Evolutionary conservation across 2,888 invertebrate genomes (phyloP), one percentile per base, ranked within the genome.

Genomic region (Cylindroiulus punctatus): DNA sequence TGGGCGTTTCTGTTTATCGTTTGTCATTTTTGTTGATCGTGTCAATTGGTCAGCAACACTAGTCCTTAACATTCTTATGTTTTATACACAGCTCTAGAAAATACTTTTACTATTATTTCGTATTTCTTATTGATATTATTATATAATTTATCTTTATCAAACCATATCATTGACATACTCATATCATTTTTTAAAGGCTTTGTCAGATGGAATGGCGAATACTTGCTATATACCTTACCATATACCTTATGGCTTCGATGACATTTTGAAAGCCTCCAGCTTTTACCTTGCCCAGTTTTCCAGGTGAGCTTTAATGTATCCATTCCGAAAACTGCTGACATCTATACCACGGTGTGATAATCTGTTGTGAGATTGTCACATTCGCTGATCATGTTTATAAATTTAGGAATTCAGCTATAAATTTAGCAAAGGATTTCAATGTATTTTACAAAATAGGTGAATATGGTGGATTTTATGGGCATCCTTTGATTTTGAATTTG

Each of bases 81-180:
- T 57, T 57, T 22, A 7, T 22, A 7, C 57, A n/a, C 19, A 3
- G 22, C 57, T n/a, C 57, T 19, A 57, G n/a, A 57, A 22, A 57
- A 57, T 57, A 57, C 57, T n/a, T 57, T 22, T 57, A 57, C 57
- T 57, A 57, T 57, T 22, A 57, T 57, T 57, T 57, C 57, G 22
- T 57, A 57, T 57, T 57, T 57, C 57, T 57, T 57, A 57, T 57
- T 57, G 57, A 57, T 57, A 57, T 57, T 57, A 57, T 57, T 57
- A 57, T 57, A 17, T 47, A 22, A 57, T 57, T 57, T 57, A 57
- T 57, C 57, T 57, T 52, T 57, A 57, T n/a, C 0, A 57, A n/a
- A 57, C 57, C 57, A 57, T 57, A 57, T 57, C 47, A 47, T 12
- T 47, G 47, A 14, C 17, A 47, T 17, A 57, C 57, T 57, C 57